Conservation (phyloP, 2,797 vertebrate species). For the Hylomyscus alleni region DNA sequence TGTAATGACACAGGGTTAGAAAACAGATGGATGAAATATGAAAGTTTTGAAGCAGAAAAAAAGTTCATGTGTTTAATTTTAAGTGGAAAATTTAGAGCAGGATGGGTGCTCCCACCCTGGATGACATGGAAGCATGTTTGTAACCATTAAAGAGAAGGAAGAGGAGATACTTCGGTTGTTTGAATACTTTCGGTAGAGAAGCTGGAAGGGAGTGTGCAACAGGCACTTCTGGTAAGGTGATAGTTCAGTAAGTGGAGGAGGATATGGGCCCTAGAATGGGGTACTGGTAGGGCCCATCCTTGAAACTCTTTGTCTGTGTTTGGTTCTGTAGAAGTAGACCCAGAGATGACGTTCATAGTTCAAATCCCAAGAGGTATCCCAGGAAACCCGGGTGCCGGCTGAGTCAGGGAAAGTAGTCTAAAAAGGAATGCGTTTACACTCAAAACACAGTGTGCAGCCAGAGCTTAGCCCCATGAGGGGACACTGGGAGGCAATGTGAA, state of each 20-base stretch:
- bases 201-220: background rate
- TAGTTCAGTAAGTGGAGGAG: background rate
- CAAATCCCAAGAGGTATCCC: background rate
- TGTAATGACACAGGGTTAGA: constrained; percentile 52
- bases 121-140: background rate
- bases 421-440: background rate
- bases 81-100: constrained; percentile 53
- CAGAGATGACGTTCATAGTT: background rate
- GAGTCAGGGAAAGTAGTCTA: background rate
- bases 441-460: background rate
- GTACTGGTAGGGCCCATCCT: background rate
- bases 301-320: background rate
- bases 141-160: background rate
- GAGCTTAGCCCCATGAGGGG: background rate
- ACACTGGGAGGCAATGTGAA: background rate
- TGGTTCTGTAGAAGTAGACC: background rate
- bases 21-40: constrained; percentile 63
- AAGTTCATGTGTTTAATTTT: constrained; percentile 59
- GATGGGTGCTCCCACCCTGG: background rate
- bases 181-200: background rate
- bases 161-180: background rate
- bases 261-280: background rate
- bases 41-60: constrained; percentile 53
- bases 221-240: background rate
- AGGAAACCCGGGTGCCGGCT: background rate